phyloP scores from a whole-genome alignment of 1,140 invertebrate species.

The Drosophila novamexicana region DNA sequence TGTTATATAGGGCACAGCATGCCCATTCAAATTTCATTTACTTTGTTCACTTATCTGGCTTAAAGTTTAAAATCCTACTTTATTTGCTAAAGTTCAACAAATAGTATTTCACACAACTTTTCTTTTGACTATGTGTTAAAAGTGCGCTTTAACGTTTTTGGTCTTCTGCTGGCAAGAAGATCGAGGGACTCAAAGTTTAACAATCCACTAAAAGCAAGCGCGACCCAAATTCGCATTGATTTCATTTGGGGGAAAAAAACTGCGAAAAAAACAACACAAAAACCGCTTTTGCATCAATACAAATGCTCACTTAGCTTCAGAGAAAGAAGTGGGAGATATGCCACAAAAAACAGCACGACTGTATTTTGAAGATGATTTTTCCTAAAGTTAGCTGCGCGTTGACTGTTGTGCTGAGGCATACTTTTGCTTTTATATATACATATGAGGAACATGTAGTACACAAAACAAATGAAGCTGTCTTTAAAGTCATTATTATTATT shows the following conservation, averaged over 20 bases:
- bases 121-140: neutral
- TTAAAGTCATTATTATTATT: too few species aligned
- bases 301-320: conserved; percentile 69
- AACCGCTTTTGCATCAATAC: conserved; percentile 59
- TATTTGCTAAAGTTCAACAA: neutral
- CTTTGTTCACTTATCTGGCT: neutral
- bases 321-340: conserved; percentile 78
- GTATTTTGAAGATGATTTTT: conserved; percentile 78
- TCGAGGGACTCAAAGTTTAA: neutral
- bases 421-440: neutral
- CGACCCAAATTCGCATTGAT: conserved; percentile 64
- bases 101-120: neutral
- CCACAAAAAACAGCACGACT: conserved; percentile 78
- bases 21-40: conserved; percentile 1
- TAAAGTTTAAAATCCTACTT: too few species aligned
- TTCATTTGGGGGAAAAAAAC: conserved; percentile 66
- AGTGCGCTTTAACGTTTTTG: neutral
- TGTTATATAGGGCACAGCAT: conserved; percentile 7
- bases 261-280: conserved; percentile 45
- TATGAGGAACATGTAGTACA: too few species aligned
- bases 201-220: neutral
- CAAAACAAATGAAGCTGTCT: neutral
- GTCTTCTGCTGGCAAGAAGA: neutral
- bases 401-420: neutral
- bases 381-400: conserved; percentile 27